phyloP scores from a whole-genome alignment of 1,140 invertebrate species.

The Magallana angulata region DNA sequence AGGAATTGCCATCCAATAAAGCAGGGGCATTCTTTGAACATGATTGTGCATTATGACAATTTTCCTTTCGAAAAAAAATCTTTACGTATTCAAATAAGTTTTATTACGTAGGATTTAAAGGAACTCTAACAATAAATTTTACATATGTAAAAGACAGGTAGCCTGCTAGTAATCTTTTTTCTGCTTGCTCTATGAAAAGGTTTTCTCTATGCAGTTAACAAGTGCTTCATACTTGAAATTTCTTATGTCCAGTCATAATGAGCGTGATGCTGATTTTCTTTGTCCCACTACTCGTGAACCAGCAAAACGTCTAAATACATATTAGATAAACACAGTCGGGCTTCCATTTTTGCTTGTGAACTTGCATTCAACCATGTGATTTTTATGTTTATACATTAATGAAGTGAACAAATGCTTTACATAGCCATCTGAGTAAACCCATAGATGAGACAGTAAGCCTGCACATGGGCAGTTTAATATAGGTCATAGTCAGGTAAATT shows the following conservation, averaged over 20 bases:
- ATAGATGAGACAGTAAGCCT: background rate
- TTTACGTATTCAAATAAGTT: no score
- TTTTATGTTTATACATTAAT: conserved; percentile 36
- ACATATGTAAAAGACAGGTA: no score
- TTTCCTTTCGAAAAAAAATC: no score
- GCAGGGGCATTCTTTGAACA: no score
- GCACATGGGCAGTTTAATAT: background rate
- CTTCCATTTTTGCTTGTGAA: conserved; percentile 9
- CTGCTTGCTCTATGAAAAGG: no score
- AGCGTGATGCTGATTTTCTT: background rate
- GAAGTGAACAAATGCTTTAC: conserved; percentile 12
- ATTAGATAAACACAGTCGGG: conserved; percentile 30
- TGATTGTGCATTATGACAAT: no score
- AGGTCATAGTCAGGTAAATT: no score
- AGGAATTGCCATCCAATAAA: no score
- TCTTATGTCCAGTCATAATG: conserved; percentile 14
- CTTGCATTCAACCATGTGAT: conserved; percentile 35
- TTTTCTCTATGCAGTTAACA: background rate
- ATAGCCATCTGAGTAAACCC: background rate
- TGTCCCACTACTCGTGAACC: background rate
- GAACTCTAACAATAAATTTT: no score
- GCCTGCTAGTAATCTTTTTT: no score
- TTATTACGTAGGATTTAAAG: no score
- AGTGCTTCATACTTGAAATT: conserved; percentile 32
- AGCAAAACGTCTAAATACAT: conserved; percentile 9